These are phyloP conservation scores for Falco peregrinus DNA, from an alignment of 2,797 vertebrate genomes.

Conservation along the genomic window DNA sequence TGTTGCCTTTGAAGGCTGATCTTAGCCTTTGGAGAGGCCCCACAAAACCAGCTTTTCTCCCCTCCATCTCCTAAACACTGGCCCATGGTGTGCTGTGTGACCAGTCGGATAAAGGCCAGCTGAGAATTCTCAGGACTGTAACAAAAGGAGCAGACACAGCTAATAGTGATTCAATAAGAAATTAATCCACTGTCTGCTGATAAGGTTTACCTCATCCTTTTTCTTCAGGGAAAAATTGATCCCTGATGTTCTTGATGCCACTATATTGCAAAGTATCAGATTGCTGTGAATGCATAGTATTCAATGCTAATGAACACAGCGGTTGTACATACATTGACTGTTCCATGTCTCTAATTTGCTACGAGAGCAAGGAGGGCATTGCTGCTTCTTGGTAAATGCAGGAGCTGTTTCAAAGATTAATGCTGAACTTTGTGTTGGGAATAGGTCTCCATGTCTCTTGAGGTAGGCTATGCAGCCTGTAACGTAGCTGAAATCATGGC, in stretches of 20 bases:
- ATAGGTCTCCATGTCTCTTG: background rate
- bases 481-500: background rate
- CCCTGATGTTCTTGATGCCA: background rate
- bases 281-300: too few species aligned
- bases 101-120: background rate
- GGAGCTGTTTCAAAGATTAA: background rate
- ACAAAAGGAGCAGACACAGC: background rate
- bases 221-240: background rate
- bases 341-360: background rate
- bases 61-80: background rate
- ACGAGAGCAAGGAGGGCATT: background rate
- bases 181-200: background rate
- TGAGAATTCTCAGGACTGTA: background rate
- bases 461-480: background rate
- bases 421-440: background rate
- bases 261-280: background rate
- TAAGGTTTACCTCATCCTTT: background rate
- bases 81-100: background rate
- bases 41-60: background rate
- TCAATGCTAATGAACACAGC: background rate
- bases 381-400: background rate
- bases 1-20: background rate
- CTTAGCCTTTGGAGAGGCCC: background rate
- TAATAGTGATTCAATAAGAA: background rate
- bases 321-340: background rate